These are phyloP conservation scores for Dascillus cervinus DNA, from an alignment of 2,888 invertebrate genomes.

Conservation along the genomic window DNA sequence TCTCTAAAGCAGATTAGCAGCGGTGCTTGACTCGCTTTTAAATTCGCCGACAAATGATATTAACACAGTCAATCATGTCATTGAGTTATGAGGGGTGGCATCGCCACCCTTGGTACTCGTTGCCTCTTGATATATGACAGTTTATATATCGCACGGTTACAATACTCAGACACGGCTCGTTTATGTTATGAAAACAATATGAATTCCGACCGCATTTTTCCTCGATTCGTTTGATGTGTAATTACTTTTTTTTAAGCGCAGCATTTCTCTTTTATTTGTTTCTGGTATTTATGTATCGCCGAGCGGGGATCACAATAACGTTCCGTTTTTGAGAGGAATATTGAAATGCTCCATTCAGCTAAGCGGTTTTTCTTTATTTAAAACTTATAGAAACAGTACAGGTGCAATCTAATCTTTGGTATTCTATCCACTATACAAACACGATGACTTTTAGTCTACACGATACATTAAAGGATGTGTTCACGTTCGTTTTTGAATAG, in stretches of 20 bases:
- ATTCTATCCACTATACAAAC: too few relatives aligned
- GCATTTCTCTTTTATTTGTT: conserved; percentile 35
- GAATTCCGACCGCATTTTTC: conserved; percentile 44
- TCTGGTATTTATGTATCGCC: too few relatives aligned
- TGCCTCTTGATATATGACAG: conserved; percentile 40
- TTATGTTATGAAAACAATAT: conserved; percentile 44
- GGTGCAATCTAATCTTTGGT: too few relatives aligned
- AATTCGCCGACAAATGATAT: conserved; percentile 36
- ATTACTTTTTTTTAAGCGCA: conserved; percentile 38
- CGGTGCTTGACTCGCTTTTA: conserved; percentile 27
- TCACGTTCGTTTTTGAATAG: too few relatives aligned
- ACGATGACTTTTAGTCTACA: too few relatives aligned
- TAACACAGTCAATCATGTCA: conserved; percentile 42
- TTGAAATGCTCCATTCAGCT: too few relatives aligned
- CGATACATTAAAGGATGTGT: too few relatives aligned
- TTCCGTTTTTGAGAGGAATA: too few relatives aligned
- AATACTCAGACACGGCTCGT: conserved; percentile 31
- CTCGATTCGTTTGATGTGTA: conserved; percentile 42
- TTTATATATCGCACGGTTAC: conserved; percentile 31
- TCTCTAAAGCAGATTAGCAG: conserved; percentile 27
- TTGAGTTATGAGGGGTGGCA: conserved; percentile 23
- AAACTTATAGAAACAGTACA: too few relatives aligned
- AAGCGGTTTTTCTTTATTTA: too few relatives aligned
- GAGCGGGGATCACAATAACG: too few relatives aligned
- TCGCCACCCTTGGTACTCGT: conserved; percentile 25